These are phyloP conservation scores for Germaria angustata DNA, from an alignment of 2,888 invertebrate genomes.

Conservation along the genomic window DNA sequence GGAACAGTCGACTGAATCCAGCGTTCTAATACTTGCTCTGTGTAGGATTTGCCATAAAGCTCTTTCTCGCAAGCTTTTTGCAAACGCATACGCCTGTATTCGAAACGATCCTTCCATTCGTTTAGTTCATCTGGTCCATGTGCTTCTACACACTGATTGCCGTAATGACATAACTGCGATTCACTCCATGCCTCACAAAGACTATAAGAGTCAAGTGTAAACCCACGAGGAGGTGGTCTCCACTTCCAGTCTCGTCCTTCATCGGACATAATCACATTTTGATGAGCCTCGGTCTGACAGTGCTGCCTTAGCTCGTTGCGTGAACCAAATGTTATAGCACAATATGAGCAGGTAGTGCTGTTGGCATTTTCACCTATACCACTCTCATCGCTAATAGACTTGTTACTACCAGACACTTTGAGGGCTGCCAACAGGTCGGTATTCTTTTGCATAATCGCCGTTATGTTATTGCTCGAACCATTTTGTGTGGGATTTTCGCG, in stretches of 20 bases:
- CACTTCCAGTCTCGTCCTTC: slow-evolving; percentile 85
- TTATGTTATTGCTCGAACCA: slow-evolving; percentile 62
- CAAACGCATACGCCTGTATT: slow-evolving; percentile 84
- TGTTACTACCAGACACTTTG: slow-evolving; percentile 74
- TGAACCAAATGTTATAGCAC: slow-evolving; percentile 82
- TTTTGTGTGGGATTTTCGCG: slow-evolving; percentile 59
- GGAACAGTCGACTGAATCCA: slow-evolving; percentile 84
- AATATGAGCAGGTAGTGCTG: slow-evolving; percentile 82
- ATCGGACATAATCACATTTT: slow-evolving; percentile 85
- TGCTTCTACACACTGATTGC: slow-evolving; percentile 87
- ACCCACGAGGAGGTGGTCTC: slow-evolving; percentile 86
- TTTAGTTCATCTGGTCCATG: slow-evolving; percentile 86
- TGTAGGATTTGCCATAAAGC: slow-evolving; percentile 83
- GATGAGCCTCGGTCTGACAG: slow-evolving; percentile 84
- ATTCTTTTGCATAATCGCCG: slow-evolving; percentile 70
- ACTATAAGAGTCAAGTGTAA: slow-evolving; percentile 84
- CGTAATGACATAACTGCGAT: slow-evolving; percentile 84
- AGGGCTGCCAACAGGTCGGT: slow-evolving; percentile 76
- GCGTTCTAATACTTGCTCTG: slow-evolving; percentile 84
- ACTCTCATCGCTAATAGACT: slow-evolving; percentile 63
- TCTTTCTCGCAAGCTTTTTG: slow-evolving; percentile 85
- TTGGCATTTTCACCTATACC: slow-evolving; percentile 68
- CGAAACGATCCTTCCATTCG: slow-evolving; percentile 88
- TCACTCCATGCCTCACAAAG: slow-evolving; percentile 83
- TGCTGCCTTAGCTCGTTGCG: slow-evolving; percentile 82